A percentile compares a stretch with the other conserved stretches of the same genome.
Evolutionary conservation across 2,113 vertebrate genomes (phyloP).

Genomic region (Uropsilus gracilis): DNA sequence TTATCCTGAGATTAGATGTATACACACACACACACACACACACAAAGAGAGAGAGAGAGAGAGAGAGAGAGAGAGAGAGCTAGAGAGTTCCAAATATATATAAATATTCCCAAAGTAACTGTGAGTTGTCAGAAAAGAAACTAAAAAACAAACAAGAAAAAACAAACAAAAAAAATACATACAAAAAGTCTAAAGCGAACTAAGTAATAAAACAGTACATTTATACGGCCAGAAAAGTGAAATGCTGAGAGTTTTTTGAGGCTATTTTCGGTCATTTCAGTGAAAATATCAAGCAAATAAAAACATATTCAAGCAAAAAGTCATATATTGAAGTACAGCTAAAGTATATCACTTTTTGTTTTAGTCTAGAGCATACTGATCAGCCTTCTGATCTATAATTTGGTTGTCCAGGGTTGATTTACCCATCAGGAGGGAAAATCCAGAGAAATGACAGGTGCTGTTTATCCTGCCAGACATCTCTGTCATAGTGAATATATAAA

Average conservation of each 20-base stretch:
- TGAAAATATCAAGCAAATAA: neutral
- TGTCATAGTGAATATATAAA: constrained; percentile 31
- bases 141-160: neutral
- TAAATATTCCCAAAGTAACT: neutral
- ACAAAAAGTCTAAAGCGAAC: neutral
- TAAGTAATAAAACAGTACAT: neutral
- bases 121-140: too few species aligned
- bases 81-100: neutral
- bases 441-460: constrained; percentile 12
- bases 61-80: too few species aligned
- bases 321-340: neutral
- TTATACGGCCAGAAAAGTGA: neutral
- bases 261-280: neutral
- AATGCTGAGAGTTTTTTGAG: neutral
- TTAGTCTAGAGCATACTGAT: neutral
- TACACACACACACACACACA: neutral
- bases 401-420: neutral
- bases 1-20: neutral
- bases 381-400: neutral
- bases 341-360: neutral
- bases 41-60: neutral
- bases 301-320: neutral
- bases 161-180: neutral
- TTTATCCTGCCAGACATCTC: constrained; percentile 24
- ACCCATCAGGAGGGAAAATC: neutral